phyloP scores from a whole-genome alignment of 2,888 invertebrate genomes.

The Ceriagrion tenellum region DNA sequence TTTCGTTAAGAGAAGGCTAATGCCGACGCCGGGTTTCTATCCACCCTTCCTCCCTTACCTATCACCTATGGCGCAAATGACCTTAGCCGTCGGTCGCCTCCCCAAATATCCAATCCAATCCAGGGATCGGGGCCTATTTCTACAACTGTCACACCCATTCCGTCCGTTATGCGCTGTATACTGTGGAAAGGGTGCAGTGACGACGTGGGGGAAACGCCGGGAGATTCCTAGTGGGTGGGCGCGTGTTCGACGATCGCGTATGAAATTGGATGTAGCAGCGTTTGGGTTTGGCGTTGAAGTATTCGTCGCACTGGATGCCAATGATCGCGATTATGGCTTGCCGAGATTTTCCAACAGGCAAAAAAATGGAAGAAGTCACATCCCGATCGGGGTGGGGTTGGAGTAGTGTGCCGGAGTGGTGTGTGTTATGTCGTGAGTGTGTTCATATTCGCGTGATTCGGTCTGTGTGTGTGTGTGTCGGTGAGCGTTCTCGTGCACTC shows the following conservation, averaged over 20 bases:
- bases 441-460: background rate
- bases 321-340: background rate
- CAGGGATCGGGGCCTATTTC: background rate
- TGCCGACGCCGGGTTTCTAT: too few species aligned
- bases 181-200: background rate
- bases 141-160: background rate
- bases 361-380: background rate
- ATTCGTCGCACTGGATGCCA: slow-evolving; percentile 8
- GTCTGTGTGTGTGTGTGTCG: background rate
- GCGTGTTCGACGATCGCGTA: background rate
- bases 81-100: too few species aligned
- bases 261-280: background rate
- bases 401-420: background rate
- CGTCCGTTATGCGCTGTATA: background rate
- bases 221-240: background rate
- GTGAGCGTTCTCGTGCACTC: background rate
- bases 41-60: too few species aligned
- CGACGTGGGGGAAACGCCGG: background rate
- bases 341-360: background rate
- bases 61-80: too few species aligned
- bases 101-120: background rate
- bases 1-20: too few species aligned
- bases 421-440: background rate
- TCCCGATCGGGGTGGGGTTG: background rate
- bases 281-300: background rate